Base-by-base conservation (phyloP, 64 coral and sea anemone species). In the Astreopora myriophthalma region DNA sequence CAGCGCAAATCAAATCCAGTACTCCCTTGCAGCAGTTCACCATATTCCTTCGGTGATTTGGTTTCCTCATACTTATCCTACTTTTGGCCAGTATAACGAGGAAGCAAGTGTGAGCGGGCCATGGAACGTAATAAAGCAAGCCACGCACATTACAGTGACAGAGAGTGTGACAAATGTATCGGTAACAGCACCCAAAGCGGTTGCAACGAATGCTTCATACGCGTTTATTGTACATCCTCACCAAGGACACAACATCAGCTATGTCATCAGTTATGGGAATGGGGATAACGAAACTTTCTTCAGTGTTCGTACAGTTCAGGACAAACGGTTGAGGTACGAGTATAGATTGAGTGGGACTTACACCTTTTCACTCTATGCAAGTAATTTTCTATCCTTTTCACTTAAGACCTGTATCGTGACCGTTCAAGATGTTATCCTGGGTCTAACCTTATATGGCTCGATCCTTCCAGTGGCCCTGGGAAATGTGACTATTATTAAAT, bases 211-310 rank as follows among this genome's bases (percentile, higher is more conserved):
- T 33, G 64, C 22, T 34, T 65, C 93, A 11, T 42, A 44, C 30
- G 75, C 8, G 4, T 75, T 94, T 38, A 90, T 71, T 8, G 40
- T 94, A 16, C 70, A 86, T 67, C 87, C 93, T 51, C 93, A 94
- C 48, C 36, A 4, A 30, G 93, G 93, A 26, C 86, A 94, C 61
- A 94, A 94, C 36, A 71, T 91, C 49, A 90, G 88, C 2, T 94
- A 94, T 48, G 25, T 46, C 30, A 73, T 91, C 17, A 44, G 37
- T 31, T 91, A 68, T 66, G 88, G 88, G 1, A 72, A 81, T 29
- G 82, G 88, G 16, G 38, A 27, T 5, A 91, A 48, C 38, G 24
- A 74, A 16, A 75, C 88, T 17, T 22, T 32, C 17, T n/a, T 67
- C 10, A 65, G n/a, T 69, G 74, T 42, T 44, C 57, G 38, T 40